A percentile compares a stretch with the other conserved stretches of the same genome.
phyloP scores from a whole-genome alignment of 2,113 vertebrate species.

The Spilogale gracilis region DNA sequence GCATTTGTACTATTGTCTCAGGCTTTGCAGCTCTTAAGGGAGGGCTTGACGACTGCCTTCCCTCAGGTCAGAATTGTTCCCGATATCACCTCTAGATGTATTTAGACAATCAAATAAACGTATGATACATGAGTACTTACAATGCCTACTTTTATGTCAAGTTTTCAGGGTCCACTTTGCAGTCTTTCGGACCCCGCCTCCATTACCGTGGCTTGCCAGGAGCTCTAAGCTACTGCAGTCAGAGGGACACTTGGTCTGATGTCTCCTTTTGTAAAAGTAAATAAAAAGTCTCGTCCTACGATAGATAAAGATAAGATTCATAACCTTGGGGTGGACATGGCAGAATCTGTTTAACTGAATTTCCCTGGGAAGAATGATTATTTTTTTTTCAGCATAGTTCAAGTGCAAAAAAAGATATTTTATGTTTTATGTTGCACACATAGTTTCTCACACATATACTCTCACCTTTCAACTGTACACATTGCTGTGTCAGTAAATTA shows the following conservation, averaged over 20 bases:
- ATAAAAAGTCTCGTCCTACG: not conserved
- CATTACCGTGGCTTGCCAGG: not conserved
- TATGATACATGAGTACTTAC: not conserved
- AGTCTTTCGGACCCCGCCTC: not conserved
- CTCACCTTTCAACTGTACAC: not conserved
- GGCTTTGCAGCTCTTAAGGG: not conserved
- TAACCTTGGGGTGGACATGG: not conserved
- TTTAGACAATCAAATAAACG: not conserved
- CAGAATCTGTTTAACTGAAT: not conserved
- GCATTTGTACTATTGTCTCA: not conserved
- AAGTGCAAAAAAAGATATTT: conserved; percentile 8
- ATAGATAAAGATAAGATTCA: not conserved
- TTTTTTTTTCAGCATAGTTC: not conserved
- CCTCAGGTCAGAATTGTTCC: not conserved
- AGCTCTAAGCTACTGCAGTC: not conserved
- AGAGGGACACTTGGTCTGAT: not conserved
- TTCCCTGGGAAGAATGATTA: not conserved
- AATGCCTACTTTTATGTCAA: not conserved
- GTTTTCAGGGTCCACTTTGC: not conserved
- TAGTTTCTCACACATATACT: not conserved
- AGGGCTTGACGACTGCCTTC: not conserved
- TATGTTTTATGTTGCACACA: not conserved
- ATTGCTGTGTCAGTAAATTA: not conserved
- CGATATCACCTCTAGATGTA: not conserved
- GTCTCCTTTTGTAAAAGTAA: not conserved